Evolutionary conservation across 2,797 vertebrate species (phyloP).

Genomic region (Myoxocephalus aenaeus): DNA sequence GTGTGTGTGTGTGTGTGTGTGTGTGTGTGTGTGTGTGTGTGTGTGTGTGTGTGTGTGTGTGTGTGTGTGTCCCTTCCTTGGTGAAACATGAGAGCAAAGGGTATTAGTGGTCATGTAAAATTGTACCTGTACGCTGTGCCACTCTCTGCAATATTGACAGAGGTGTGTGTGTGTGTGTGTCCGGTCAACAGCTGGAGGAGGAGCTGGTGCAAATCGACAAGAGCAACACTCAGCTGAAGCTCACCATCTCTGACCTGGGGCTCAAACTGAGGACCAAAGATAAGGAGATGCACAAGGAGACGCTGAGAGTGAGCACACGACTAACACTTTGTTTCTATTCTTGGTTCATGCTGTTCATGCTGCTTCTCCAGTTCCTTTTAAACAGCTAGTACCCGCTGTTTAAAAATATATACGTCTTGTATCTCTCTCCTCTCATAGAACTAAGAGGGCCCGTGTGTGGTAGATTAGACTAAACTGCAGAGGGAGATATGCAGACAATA

Average conservation of each 20-base stretch:
- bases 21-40: slow-evolving; percentile 70
- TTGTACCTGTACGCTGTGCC: too few relatives aligned
- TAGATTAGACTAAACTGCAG: too few relatives aligned
- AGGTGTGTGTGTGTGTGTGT: background rate
- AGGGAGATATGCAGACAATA: too few relatives aligned
- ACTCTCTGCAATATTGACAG: background rate
- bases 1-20: background rate
- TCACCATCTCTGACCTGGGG: slow-evolving; percentile 84
- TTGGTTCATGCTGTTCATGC: too few relatives aligned
- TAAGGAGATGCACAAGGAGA: slow-evolving; percentile 85
- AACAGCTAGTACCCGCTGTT: background rate
- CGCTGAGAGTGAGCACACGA: slow-evolving; percentile 83
- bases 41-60: background rate
- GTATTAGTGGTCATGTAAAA: too few relatives aligned
- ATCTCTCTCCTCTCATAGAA: background rate
- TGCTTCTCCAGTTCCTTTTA: background rate
- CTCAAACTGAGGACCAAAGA: slow-evolving; percentile 87
- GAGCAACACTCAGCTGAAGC: slow-evolving; percentile 87
- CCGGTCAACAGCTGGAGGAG: slow-evolving; percentile 86
- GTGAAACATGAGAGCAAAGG: too few relatives aligned
- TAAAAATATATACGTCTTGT: background rate
- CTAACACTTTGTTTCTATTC: background rate
- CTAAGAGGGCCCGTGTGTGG: background rate
- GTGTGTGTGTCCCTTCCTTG: too few relatives aligned
- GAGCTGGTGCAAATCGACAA: slow-evolving; percentile 87